phyloP scores from a whole-genome alignment of 1,140 invertebrate genomes.

The Drosophila kikkawai region DNA sequence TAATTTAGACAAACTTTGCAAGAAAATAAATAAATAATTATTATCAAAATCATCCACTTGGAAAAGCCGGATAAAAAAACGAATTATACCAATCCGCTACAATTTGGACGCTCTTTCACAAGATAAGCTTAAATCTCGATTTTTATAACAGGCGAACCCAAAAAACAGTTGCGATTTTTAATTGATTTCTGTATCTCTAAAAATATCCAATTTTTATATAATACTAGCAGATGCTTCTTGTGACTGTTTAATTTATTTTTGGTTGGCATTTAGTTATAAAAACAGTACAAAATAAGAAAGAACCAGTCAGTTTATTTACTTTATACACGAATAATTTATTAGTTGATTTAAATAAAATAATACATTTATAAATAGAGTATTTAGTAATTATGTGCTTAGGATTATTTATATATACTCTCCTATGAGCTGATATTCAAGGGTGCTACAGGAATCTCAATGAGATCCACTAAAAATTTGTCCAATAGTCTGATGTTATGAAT shows the following conservation, averaged over 20 bases:
- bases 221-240: neutral
- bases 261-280: neutral
- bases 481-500: neutral
- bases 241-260: neutral
- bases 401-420: conserved; percentile 5
- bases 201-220: no score
- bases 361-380: conserved; percentile 21
- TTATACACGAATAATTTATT: conserved; percentile 49
- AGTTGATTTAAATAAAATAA: conserved; percentile 18
- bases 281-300: no score
- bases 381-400: conserved; percentile 11
- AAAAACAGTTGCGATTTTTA: no score
- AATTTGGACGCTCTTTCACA: no score
- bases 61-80: no score
- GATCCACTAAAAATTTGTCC: neutral
- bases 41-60: no score
- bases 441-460: neutral
- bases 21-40: no score
- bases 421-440: conserved; percentile 1
- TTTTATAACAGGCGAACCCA: no score
- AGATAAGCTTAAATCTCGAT: no score
- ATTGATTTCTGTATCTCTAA: no score
- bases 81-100: no score
- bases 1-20: no score
- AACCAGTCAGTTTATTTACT: neutral